These are phyloP conservation scores for Holothuria leucospilota DNA, from an alignment of 53 echinoderm and acorn worm species.

Conservation along the genomic window DNA sequence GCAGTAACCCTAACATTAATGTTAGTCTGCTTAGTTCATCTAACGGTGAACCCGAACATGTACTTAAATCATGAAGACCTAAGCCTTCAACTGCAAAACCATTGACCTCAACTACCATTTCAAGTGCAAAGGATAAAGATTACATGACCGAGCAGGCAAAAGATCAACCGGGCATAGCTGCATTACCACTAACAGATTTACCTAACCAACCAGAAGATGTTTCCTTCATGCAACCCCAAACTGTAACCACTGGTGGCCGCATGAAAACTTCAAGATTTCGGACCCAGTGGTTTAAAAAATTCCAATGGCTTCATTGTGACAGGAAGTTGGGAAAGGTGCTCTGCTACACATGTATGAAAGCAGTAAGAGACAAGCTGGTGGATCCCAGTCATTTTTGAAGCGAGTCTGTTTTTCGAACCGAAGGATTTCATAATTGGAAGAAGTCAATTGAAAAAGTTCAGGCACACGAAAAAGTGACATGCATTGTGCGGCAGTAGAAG, in stretches of 20 bases:
- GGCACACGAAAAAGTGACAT: not conserved
- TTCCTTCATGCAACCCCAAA: not conserved
- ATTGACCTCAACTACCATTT: too few species aligned
- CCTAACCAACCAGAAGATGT: constrained; percentile 9
- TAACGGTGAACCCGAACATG: too few species aligned
- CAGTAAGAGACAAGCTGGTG: not conserved
- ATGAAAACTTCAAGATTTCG: not conserved
- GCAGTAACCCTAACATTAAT: too few species aligned
- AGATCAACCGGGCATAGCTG: too few species aligned
- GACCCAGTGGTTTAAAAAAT: not conserved
- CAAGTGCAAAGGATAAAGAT: too few species aligned
- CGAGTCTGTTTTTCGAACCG: not conserved
- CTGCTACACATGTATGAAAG: not conserved
- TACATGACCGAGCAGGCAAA: too few species aligned
- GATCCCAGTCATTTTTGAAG: not conserved
- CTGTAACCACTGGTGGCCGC: not conserved
- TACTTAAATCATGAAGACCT: too few species aligned
- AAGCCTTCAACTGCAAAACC: too few species aligned
- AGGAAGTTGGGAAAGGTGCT: not conserved
- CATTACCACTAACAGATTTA: too few species aligned
- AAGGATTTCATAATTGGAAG: constrained; percentile 5
- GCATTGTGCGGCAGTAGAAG: too few species aligned
- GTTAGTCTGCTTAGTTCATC: too few species aligned
- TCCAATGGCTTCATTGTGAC: not conserved
- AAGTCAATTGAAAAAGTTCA: not conserved